Evolutionary conservation across 2,888 invertebrate species (phyloP).

Genomic region (Cataglyphis livida): DNA sequence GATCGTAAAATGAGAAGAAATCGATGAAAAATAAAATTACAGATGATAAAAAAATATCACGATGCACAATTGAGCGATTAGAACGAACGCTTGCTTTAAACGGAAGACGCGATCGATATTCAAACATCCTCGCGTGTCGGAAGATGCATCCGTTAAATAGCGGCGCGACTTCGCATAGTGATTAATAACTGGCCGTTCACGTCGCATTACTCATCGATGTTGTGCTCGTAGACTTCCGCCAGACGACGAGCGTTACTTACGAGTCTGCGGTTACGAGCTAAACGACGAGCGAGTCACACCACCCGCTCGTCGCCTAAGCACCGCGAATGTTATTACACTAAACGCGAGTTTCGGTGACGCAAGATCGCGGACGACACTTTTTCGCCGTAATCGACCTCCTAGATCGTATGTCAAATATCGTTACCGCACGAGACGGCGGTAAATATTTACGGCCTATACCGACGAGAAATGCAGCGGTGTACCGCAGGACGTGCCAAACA

Average conservation of each 20-base stretch:
- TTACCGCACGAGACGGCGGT: conserved; percentile 58
- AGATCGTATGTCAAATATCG: conserved; percentile 62
- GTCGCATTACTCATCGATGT: conserved; percentile 79
- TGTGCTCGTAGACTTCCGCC: conserved; percentile 73
- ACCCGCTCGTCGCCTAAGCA: background rate
- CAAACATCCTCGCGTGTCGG: conserved; percentile 28
- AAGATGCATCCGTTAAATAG: conserved; percentile 58
- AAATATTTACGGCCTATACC: conserved; percentile 66
- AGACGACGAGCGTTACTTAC: conserved; percentile 76
- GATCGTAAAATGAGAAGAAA: background rate
- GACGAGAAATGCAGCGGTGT: conserved; percentile 49
- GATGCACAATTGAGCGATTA: conserved; percentile 11
- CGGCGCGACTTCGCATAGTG: conserved; percentile 64
- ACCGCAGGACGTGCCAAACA: conserved; percentile 56
- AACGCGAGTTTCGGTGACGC: conserved; percentile 52
- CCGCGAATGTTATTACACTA: conserved; percentile 51
- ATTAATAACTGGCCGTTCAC: conserved; percentile 79
- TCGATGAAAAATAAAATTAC: background rate
- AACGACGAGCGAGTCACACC: conserved; percentile 57
- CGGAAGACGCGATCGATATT: conserved; percentile 64
- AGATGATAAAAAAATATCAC: background rate
- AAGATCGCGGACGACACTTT: conserved; percentile 42
- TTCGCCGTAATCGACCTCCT: conserved; percentile 63
- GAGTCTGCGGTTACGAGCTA: conserved; percentile 76
- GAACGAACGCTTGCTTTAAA: conserved; percentile 12